Evolutionary conservation across 2,888 invertebrate genomes (phyloP), one percentile per base, ranked within the genome.

Genomic region (Xylota segnis): DNA sequence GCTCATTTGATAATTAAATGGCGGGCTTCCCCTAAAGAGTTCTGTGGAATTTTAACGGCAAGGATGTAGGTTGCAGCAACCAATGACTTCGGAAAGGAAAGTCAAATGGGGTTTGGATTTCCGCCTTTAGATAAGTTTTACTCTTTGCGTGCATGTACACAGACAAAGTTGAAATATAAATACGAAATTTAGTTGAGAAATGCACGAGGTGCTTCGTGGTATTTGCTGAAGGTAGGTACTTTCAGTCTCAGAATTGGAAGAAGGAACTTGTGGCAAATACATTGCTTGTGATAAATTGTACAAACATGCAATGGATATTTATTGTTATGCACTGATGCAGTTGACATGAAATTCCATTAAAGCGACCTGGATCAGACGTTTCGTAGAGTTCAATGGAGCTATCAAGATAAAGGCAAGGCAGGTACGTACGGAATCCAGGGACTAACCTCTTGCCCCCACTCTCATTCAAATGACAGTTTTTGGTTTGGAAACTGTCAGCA

Each of bases 201-300:
- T 43, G 63, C 76, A 76, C 71, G 77, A 77, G 50, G 65, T 70
- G 63, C 10, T 27, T 61, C 34, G 50, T 37, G 66, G 16, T 37
- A 12, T 43, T 45, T 45, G n/a, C 23, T 47, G 7, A 37, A 18
- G 32, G 32, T 40, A 29, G n/a, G 32, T 40, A 29, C n/a, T 34
- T 59, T 52, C 43, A 14, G 18, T n/a, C 52, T 52, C 0, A n/a
- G n/a, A 58, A 58, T 34, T n/a, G 47, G n/a, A 50, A 40, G 16
- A 37, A 52, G 32, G 29, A 12, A 47, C 47, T 50, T 16, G 58
- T 12, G 32, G 23, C 45, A n/a, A 45, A n/a, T 7, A 29, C 29
- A 34, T 56, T 47, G 1, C 12, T 61, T 14, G 54, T 76, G 50
- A 75, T 70, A 63, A 70, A 82, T 70, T 59, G 65, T 23, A 37